phyloP scores from a whole-genome alignment of 1,140 invertebrate species.

The Atta cephalotes region DNA sequence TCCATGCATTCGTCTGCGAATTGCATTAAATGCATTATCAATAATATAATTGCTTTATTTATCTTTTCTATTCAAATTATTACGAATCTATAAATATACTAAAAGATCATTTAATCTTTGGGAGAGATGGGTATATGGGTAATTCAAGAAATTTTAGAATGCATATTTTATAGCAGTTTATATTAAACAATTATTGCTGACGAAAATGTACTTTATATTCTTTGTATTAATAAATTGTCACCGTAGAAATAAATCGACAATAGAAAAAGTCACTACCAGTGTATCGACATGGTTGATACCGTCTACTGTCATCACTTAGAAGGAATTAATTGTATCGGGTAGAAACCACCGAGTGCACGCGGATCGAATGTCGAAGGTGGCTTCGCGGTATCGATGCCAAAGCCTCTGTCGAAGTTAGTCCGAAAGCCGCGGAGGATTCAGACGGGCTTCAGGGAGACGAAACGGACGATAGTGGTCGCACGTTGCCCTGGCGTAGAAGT shows the following conservation, averaged over 20 bases:
- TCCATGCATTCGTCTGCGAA: not conserved
- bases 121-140: not conserved
- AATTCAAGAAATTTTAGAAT: not conserved
- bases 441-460: constrained; percentile 57
- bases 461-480: constrained; percentile 75
- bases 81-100: not conserved
- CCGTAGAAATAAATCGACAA: not conserved
- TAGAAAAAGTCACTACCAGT: not conserved
- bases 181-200: not conserved
- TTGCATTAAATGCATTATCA: not conserved
- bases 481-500: constrained; percentile 77
- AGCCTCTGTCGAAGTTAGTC: constrained; percentile 66
- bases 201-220: not conserved
- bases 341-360: constrained; percentile 72
- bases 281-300: not conserved
- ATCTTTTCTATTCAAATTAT: not conserved
- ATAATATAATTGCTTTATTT: not conserved
- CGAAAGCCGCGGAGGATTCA: constrained; percentile 31
- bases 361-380: constrained; percentile 68
- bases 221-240: not conserved
- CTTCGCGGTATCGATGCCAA: constrained; percentile 76
- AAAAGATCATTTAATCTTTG: not conserved
- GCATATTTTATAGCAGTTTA: not conserved
- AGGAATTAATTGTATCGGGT: constrained; percentile 77
- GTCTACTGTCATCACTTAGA: constrained; percentile 5